Conservation (phyloP, 2,888 invertebrate genomes). For the Spilarctia lutea region DNA sequence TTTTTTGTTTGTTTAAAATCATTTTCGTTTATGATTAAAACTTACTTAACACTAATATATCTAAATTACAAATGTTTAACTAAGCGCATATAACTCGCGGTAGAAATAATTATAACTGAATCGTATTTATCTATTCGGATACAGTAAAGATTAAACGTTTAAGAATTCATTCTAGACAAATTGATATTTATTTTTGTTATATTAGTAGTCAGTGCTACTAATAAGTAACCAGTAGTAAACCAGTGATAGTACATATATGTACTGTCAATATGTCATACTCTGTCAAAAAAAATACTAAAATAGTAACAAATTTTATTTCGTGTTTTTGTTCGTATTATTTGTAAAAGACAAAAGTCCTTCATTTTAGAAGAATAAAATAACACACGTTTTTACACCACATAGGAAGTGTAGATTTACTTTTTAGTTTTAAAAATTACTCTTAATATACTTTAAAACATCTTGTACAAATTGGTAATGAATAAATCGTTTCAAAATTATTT, state of each 20-base stretch:
- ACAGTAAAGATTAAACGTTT: background rate
- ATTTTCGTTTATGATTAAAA: constrained; percentile 16
- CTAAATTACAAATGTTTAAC: background rate
- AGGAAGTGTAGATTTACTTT: background rate
- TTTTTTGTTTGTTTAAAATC: constrained; percentile 40
- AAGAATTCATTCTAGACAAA: background rate
- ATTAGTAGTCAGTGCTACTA: no score
- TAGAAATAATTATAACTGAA: background rate
- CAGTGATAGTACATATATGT: no score
- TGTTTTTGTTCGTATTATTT: background rate
- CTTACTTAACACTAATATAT: background rate
- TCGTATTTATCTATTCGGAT: background rate
- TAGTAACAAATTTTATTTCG: background rate
- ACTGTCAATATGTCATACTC: no score
- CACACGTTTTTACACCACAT: background rate
- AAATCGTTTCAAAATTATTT: background rate
- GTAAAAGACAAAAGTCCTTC: background rate
- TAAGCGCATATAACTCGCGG: background rate
- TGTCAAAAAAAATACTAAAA: no score
- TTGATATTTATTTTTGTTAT: no score
- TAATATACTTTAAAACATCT: background rate
- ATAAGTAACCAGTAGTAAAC: no score
- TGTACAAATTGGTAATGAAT: background rate
- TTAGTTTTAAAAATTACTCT: background rate
- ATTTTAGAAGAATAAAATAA: background rate